Evolutionary conservation across 2,797 vertebrate genomes (phyloP).

Genomic region (Mormyrops attenuatus): DNA sequence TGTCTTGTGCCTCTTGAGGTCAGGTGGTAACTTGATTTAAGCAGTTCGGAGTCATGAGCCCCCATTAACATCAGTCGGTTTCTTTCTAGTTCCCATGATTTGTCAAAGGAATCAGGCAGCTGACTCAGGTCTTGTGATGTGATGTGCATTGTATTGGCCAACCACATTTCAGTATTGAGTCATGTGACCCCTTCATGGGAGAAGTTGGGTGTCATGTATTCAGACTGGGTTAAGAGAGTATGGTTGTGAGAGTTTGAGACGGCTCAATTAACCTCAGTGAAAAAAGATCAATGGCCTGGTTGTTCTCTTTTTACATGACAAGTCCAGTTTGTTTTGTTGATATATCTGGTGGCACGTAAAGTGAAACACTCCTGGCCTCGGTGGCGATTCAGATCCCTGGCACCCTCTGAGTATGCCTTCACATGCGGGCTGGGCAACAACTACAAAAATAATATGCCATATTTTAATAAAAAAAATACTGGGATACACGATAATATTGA

Average conservation of each 20-base stretch:
- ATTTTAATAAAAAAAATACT: background rate
- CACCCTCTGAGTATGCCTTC: background rate
- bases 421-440: background rate
- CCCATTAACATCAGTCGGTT: background rate
- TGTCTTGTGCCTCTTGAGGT: background rate
- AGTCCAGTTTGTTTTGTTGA: background rate
- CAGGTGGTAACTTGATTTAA: background rate
- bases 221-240: background rate
- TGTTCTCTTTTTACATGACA: background rate
- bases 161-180: background rate
- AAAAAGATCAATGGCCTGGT: background rate
- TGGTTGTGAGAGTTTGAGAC: background rate
- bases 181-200: background rate
- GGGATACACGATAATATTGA: background rate
- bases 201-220: background rate
- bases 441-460: background rate
- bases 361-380: background rate
- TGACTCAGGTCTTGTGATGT: background rate
- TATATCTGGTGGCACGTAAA: background rate
- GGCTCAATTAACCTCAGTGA: background rate
- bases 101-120: background rate
- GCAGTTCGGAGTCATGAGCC: background rate
- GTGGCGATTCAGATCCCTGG: background rate
- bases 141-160: background rate
- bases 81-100: background rate